Base-by-base conservation (phyloP, 2,797 vertebrate genomes). In the Semaprochilodus insignis region DNA sequence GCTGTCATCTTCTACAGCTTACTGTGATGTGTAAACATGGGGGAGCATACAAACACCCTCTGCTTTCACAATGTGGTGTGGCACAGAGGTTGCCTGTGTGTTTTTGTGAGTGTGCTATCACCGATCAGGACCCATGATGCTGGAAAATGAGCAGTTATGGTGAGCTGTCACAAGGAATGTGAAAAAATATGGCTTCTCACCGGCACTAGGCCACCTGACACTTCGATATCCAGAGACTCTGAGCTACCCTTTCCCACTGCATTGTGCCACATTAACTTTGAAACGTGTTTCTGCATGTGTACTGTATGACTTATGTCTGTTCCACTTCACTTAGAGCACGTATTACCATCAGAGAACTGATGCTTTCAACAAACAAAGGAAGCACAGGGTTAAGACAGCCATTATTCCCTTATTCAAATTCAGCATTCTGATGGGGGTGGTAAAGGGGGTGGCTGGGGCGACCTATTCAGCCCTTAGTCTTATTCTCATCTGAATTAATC, bases 371-470 rank as follows among this genome's bases (percentile, higher is more conserved):
- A 52, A 77, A 74, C 70, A 82, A 54, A 57, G 60, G 85, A 82
- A 19, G 34, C 8, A 69, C 60, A 51, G 83, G 55, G 82, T 79
- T 15, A 82, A 87, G 81, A 25, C 44, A 77, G 71, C 84, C 74
- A 31, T 81, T 62, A 79, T 80, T 87, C 74, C 76, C 73, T 71
- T 48, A 85, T 81, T 89, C 78, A 83, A 74, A 88, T 73, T 65
- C 69, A 44, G 70, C 74, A 63, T 77, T 16, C 11, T 21, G 63
- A 34, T n/a, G 63, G 54, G 44, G 70, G 55, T n/a, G 55, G 19
- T 2, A 15, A 13, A 5, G 4, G 60, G 60, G 36, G 67, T 13
- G 10, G 1, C 10, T 6, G 44, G 10, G 44, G 8, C 8, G 7
- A 15, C 34, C 73, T 54, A 6, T 44, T 55, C 6, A 63, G 16